Evolutionary conservation across 2,113 vertebrate genomes (phyloP), one percentile per base, ranked within the genome.

Genomic region (Coptodon rendalli): DNA sequence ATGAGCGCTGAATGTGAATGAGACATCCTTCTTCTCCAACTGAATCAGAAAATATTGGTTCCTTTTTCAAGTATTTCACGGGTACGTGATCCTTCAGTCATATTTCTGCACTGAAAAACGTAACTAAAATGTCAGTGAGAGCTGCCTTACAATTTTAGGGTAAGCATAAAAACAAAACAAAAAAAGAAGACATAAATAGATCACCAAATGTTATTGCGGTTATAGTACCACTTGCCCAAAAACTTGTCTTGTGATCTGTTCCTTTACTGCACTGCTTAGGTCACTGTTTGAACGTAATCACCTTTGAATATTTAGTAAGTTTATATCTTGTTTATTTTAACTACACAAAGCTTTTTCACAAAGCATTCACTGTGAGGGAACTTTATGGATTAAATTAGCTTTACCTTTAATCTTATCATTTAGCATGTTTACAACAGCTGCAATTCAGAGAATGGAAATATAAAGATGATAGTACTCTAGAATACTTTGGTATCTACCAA

Each of bases 1-100:
- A 87, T 87, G 87, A 85, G 56, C 0, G 40, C 29, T 83, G 66
- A 76, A 85, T 87, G 61, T 91, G 86, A 87, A 90, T 68, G 80
- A 89, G 87, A 45, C 80, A 38, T 34, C 82, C 66, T 84, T 83
- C 36, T 85, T 22, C 59, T 80, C 40, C 85, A n/a, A 84, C 84
- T 27, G 22, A 91, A 82, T 73, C 57, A 27, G 10, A 7, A 79
- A 87, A 71, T 27, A 79, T 43, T 22, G n/a, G 38, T 76, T 73
- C 86, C 16, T 10, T 73, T 13, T 73, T 38, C 17, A 22, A 34
- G 24, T 14, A 59, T 61, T 59, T 48, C 45, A 50, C 9, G 12
- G 40, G 5, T 29, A 17, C 53, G 7, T 57, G 66, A 24, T 78
- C 61, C 61, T 48, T 48, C 52, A 34, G 19, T 22, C 10, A 9